Evolutionary conservation across 2,113 vertebrate species (phyloP).

Genomic region (Nothocercus julius): DNA sequence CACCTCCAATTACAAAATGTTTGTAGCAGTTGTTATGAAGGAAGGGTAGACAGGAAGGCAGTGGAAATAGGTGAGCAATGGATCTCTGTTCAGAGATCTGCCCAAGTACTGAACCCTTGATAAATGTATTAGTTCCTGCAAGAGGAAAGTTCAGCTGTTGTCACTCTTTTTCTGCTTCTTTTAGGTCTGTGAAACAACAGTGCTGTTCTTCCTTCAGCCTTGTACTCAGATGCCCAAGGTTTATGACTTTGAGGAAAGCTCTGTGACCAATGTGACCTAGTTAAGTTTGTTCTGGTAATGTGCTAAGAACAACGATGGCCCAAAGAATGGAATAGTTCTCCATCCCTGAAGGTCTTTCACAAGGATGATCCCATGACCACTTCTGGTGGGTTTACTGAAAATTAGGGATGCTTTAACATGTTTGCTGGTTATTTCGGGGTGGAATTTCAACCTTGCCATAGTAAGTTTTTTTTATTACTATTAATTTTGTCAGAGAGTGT

Average conservation of each 20-base stretch:
- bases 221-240: neutral
- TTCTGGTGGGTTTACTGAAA: neutral
- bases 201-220: neutral
- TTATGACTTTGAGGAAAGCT: neutral
- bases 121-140: neutral
- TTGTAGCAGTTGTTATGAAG: neutral
- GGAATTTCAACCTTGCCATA: neutral
- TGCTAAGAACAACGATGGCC: neutral
- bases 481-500: neutral
- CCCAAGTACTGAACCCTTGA: neutral
- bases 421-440: neutral
- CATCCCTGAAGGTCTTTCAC: neutral
- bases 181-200: neutral
- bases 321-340: neutral
- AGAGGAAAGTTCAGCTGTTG: neutral
- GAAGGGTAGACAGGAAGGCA: neutral
- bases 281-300: neutral
- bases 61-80: neutral
- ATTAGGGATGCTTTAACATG: neutral
- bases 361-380: neutral
- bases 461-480: neutral
- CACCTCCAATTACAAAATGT: neutral
- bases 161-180: neutral
- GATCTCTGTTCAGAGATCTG: neutral
- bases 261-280: neutral